These are phyloP conservation scores for Bos taurus DNA, from an alignment of 2,113 vertebrate species.

Conservation along the genomic window DNA sequence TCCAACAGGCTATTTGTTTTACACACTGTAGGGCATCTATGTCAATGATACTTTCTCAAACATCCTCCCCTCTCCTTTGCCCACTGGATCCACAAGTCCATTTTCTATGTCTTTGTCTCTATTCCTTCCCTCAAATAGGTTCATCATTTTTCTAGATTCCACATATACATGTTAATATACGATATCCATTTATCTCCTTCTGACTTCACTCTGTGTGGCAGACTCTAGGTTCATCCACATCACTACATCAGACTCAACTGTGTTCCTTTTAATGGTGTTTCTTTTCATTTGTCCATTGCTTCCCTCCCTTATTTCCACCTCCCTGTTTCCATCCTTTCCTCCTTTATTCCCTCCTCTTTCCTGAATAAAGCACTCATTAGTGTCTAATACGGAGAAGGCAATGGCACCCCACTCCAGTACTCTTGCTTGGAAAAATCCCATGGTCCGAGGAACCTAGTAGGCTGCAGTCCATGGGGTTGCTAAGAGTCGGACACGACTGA, in stretches of 20 bases:
- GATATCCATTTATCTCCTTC: not conserved
- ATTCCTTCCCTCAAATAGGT: not conserved
- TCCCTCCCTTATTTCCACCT: not conserved
- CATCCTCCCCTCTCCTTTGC: not conserved
- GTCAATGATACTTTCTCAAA: not conserved
- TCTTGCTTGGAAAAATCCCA: too few species aligned
- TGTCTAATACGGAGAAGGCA: not conserved
- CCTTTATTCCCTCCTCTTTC: not conserved
- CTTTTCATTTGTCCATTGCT: not conserved
- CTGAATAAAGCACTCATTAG: not conserved
- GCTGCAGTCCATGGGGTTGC: too few species aligned
- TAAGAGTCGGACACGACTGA: too few species aligned
- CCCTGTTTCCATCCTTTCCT: not conserved
- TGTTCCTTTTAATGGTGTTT: not conserved
- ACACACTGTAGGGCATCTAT: not conserved
- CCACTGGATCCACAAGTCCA: not conserved
- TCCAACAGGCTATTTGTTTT: not conserved
- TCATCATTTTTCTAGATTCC: not conserved
- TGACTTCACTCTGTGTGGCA: not conserved
- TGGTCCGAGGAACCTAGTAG: too few species aligned
- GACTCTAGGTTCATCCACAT: not conserved
- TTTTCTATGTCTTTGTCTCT: not conserved
- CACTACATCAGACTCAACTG: not conserved
- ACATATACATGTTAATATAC: not conserved
- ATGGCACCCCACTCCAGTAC: too few species aligned